Percentiles rank a stretch among this genome's conserved stretches.
Evolutionary conservation across 2,113 vertebrate species (phyloP).

Genomic region (Cisticola juncidis): DNA sequence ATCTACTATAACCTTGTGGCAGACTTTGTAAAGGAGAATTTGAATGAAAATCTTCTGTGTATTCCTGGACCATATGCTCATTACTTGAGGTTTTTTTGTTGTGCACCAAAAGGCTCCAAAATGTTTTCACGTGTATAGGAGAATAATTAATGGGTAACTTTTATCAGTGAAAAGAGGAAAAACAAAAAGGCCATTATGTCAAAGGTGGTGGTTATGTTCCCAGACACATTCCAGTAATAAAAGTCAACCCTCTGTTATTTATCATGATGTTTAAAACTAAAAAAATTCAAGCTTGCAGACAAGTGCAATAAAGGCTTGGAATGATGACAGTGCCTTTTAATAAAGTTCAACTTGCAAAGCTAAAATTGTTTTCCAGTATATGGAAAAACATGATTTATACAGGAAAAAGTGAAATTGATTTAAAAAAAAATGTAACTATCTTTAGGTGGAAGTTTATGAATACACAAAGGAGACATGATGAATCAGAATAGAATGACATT

Average conservation of each 20-base stretch:
- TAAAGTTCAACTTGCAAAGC: neutral
- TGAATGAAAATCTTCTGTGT: neutral
- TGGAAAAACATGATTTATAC: neutral
- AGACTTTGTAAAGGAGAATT: neutral
- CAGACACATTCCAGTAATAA: neutral
- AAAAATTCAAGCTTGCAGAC: neutral
- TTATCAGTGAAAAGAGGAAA: neutral
- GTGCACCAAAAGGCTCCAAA: neutral
- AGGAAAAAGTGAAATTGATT: neutral
- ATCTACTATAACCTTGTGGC: neutral
- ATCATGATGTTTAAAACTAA: neutral
- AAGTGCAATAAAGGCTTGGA: neutral
- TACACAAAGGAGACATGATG: neutral
- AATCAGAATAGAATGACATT: neutral
- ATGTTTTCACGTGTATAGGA: neutral
- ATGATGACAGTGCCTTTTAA: neutral
- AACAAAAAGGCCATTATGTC: neutral
- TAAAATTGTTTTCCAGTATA: neutral
- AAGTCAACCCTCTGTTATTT: neutral
- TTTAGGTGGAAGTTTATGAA: neutral
- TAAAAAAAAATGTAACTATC: neutral
- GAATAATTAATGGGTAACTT: neutral
- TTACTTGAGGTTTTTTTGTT: neutral
- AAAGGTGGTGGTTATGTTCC: neutral
- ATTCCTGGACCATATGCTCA: neutral